A percentile compares a stretch with the other conserved stretches of the same genome.
Conservation (phyloP, 2,888 invertebrate species). For the Philereme transversata region DNA sequence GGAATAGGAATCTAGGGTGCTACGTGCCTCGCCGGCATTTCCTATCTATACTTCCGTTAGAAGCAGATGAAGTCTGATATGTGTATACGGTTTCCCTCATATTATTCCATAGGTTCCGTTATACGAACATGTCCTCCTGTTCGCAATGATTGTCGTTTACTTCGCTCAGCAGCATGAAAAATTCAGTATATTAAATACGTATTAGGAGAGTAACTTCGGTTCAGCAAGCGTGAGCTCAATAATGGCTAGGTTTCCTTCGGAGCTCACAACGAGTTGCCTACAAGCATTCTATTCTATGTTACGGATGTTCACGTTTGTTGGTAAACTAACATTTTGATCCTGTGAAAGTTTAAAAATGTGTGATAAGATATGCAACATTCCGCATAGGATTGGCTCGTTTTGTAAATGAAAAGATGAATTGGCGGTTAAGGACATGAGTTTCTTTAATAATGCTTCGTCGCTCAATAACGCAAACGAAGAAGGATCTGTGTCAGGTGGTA, state of each 20-base stretch:
- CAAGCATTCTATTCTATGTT: constrained; percentile 21
- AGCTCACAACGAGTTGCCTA: constrained; percentile 24
- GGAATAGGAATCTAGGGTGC: constrained; percentile 74
- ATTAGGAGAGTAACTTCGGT: constrained; percentile 19
- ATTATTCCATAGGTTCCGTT: constrained; percentile 15
- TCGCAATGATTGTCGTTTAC: constrained; percentile 18
- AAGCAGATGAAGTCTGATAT: constrained; percentile 25
- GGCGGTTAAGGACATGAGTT: not conserved
- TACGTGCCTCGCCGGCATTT: constrained; percentile 49
- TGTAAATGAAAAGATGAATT: constrained; percentile 6
- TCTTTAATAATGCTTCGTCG: constrained; percentile 36
- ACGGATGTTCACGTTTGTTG: constrained; percentile 23
- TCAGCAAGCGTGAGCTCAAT: constrained; percentile 28
- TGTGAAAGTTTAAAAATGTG: constrained; percentile 14
- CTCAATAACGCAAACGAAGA: constrained; percentile 56
- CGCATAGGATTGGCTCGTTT: not conserved
- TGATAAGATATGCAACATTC: not conserved
- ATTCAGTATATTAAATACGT: constrained; percentile 14
- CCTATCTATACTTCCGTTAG: constrained; percentile 29
- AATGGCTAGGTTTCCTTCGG: constrained; percentile 23
- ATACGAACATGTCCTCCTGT: constrained; percentile 8
- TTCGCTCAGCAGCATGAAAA: constrained; percentile 15
- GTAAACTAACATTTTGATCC: constrained; percentile 20
- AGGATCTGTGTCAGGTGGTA: constrained; percentile 59
- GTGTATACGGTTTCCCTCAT: constrained; percentile 17